Conservation (phyloP, 2,888 invertebrate species). For the Emesis furor region DNA sequence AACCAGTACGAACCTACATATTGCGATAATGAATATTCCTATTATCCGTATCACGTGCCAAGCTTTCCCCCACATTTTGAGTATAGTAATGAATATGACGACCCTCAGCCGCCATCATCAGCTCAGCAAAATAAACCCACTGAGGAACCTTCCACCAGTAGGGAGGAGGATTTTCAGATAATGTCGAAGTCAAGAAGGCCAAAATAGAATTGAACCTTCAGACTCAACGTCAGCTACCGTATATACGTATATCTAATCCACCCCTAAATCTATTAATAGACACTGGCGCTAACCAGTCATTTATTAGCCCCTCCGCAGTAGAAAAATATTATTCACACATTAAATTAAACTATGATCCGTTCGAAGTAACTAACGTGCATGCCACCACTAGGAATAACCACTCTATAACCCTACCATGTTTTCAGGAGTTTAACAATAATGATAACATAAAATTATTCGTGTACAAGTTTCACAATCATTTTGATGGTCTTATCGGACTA, state of each 20-base stretch:
- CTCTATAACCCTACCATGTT: conserved; percentile 10
- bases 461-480: not conserved
- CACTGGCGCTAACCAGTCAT: no score
- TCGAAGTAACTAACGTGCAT: not conserved
- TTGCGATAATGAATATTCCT: not conserved
- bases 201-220: not conserved
- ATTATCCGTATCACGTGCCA: not conserved
- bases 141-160: not conserved
- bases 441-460: no score
- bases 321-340: not conserved
- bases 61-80: not conserved
- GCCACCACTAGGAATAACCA: not conserved
- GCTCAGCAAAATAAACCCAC: not conserved
- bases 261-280: no score
- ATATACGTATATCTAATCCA: no score
- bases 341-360: not conserved
- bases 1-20: not conserved
- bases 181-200: no score
- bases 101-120: not conserved
- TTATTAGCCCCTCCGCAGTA: no score
- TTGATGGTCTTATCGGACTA: no score
- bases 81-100: not conserved
- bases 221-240: not conserved
- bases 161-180: not conserved
- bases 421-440: conserved; percentile 10